Conservation (phyloP, 2,113 vertebrate species). For the Panthera uncia region DNA sequence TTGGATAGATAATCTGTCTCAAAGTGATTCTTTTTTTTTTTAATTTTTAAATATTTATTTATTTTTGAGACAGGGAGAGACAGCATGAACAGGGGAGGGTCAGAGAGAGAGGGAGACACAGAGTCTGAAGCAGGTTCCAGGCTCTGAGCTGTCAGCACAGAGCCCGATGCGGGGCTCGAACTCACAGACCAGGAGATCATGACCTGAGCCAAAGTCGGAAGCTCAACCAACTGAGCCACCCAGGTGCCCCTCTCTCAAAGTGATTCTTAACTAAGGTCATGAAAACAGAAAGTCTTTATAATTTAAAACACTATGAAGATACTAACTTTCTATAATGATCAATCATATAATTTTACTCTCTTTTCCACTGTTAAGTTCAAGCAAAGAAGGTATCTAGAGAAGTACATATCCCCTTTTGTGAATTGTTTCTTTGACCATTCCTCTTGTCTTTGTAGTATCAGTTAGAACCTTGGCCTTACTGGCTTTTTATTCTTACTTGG, state of each 20-base stretch:
- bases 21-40: background rate
- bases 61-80: too few relatives aligned
- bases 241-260: background rate
- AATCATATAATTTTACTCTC: background rate
- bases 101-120: too few relatives aligned
- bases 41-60: too few relatives aligned
- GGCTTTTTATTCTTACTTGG: background rate
- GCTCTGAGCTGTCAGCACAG: too few relatives aligned
- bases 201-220: too few relatives aligned
- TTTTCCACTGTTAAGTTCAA: background rate
- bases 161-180: accelerated
- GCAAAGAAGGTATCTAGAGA: background rate
- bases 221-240: too few relatives aligned
- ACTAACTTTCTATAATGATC: background rate
- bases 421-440: background rate
- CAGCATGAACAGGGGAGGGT: too few relatives aligned
- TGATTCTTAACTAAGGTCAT: background rate
- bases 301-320: background rate
- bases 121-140: too few relatives aligned
- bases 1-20: background rate
- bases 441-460: background rate
- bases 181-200: too few relatives aligned
- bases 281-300: background rate
- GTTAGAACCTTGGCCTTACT: background rate
- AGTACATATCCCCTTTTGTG: background rate